Evolutionary conservation across 2,797 vertebrate genomes (phyloP), one percentile per base, ranked within the genome.

Genomic region (Uromys caudimaculatus): DNA sequence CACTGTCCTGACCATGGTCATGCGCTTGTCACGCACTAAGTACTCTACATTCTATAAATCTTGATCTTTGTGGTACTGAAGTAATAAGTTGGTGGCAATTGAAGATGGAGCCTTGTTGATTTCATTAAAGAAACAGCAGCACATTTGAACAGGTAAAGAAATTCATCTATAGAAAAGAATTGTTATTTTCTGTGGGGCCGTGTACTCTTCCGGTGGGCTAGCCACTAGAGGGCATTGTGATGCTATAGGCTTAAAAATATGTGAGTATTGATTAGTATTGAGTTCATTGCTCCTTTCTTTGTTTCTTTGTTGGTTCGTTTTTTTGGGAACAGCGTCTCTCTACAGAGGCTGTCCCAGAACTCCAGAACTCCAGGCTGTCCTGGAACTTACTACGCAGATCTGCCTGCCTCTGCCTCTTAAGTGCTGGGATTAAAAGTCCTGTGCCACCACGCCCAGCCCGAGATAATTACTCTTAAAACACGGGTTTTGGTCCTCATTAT

Each of bases 201-300:
- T 60, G 27, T 32, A 60, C 32, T 83, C 76, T 86, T 83, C 96
- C 71, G 88, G 44, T 89, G 77, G 73, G 52, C 81, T 89, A 76
- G 11, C 98, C 98, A 97, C 98, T 97, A 98, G 98, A 97, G 97
- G 98, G 98, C 98, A 95, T 97, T 96, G 75, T 93, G 96, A 95
- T 52, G 96, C 97, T 97, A 95, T 95, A 95, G 78, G 90, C 97
- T 81, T 93, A 85, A 88, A 95, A 90, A 76, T 50, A 93, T n/a
- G 93, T n/a, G 50, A 69, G 1, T 96, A 97, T 97, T 97, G 95
- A 97, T 97, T 90, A 98, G 6, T 91, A 35, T 92, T 83, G 32
- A 96, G 82, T 91, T 79, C 93, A 96, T 96, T 89, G 84, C 35
- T 93, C 29, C 69, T 91, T 58, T 75, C 35, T 73, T 56, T 27